These are phyloP conservation scores for Synanthedon formicaeformis DNA, from an alignment of 2,888 invertebrate genomes.

Conservation along the genomic window DNA sequence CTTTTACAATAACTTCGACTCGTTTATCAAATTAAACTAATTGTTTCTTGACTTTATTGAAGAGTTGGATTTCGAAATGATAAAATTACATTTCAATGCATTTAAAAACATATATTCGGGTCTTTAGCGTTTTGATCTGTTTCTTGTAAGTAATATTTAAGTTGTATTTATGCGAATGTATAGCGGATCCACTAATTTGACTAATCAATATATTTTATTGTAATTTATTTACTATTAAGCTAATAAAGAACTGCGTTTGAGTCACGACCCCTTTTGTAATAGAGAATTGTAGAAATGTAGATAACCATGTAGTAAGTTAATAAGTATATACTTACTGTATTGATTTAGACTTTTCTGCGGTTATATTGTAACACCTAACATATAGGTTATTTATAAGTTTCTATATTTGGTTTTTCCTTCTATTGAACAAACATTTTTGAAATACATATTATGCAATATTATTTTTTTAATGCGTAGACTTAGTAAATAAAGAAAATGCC, in stretches of 20 bases:
- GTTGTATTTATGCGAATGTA: conserved; percentile 19
- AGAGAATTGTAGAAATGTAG: conserved; percentile 57
- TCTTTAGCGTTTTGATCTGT: not conserved
- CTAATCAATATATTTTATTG: conserved; percentile 22
- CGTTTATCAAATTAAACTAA: not conserved
- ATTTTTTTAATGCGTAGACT: conserved; percentile 17
- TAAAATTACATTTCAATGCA: no score
- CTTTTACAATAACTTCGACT: not conserved
- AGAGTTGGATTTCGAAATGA: no score
- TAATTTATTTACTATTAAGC: not conserved
- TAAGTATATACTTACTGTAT: not conserved
- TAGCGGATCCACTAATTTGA: conserved; percentile 30
- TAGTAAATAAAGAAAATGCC: conserved; percentile 26
- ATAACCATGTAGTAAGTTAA: conserved; percentile 42
- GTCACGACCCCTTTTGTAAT: not conserved
- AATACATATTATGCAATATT: conserved; percentile 18
- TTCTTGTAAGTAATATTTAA: not conserved
- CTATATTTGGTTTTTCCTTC: conserved; percentile 22
- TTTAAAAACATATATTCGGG: no score
- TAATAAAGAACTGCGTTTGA: not conserved
- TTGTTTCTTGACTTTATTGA: not conserved
- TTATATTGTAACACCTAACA: conserved; percentile 9
- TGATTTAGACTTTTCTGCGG: no score
- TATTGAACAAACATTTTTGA: no score
- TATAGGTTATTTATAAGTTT: conserved; percentile 51